A percentile compares a stretch with the other conserved stretches of the same genome.
phyloP scores from a whole-genome alignment of 2,797 vertebrate species.

The Thunnus albacares region DNA sequence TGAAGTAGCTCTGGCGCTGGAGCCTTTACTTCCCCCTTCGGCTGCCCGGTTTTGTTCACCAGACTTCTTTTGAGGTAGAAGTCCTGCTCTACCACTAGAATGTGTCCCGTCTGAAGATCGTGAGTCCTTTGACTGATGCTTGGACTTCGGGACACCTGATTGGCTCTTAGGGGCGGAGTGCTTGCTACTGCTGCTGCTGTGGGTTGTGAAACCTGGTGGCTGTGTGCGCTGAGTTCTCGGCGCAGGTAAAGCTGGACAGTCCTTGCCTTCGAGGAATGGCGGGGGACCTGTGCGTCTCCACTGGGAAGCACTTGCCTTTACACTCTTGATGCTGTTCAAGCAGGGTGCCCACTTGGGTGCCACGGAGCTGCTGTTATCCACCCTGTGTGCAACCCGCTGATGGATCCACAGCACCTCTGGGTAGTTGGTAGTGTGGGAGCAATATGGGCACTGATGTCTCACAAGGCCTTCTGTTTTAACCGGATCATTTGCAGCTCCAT shows the following conservation, averaged over 20 bases:
- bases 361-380: constrained; percentile 90
- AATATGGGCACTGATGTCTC: constrained; percentile 93
- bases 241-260: constrained; percentile 91
- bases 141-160: constrained; percentile 60
- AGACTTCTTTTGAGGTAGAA: constrained; percentile 74
- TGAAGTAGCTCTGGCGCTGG: constrained; percentile 70
- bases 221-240: constrained; percentile 90
- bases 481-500: neutral
- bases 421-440: constrained; percentile 92
- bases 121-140: constrained; percentile 68
- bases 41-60: constrained; percentile 53
- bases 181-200: constrained; percentile 61
- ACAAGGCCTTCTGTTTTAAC: constrained; percentile 86
- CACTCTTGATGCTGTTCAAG: constrained; percentile 83
- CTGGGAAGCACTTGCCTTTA: constrained; percentile 85
- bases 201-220: constrained; percentile 78
- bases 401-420: constrained; percentile 99
- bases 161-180: constrained; percentile 67
- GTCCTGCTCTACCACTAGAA: constrained; percentile 58
- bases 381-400: constrained; percentile 93
- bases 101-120: constrained; percentile 52
- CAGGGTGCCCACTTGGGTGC: constrained; percentile 93
- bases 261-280: constrained; percentile 94
- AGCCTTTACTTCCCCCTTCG: constrained; percentile 72
- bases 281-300: constrained; percentile 95